Conservation (phyloP, 2,113 vertebrate genomes). For the Ovis aries region ARS-UI_Ramb_v3.0 NC_056074.1:26209001-26209500, state of each 20-base stretch:
- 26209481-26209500: slow-evolving; percentile 60
- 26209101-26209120: background rate
- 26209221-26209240: background rate
- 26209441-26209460: background rate
- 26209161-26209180: background rate
- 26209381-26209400: slow-evolving; percentile 59
- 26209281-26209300: background rate
- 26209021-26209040: rapidly evolving
- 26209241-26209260: background rate
- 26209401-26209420: background rate
- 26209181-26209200: background rate
- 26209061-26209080: background rate
- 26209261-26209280: background rate
- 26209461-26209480: slow-evolving; percentile 31
- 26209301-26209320: background rate
- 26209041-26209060: background rate
- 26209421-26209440: background rate
- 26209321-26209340: slow-evolving; percentile 27
- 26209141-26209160: background rate
- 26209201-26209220: background rate
- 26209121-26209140: background rate
- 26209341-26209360: slow-evolving; percentile 45
- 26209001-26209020: background rate
- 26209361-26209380: slow-evolving; percentile 52
- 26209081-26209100: background rate